These are phyloP conservation scores for Drosophila anceps DNA, from an alignment of 2,888 invertebrate species.

Conservation along the genomic window DNA sequence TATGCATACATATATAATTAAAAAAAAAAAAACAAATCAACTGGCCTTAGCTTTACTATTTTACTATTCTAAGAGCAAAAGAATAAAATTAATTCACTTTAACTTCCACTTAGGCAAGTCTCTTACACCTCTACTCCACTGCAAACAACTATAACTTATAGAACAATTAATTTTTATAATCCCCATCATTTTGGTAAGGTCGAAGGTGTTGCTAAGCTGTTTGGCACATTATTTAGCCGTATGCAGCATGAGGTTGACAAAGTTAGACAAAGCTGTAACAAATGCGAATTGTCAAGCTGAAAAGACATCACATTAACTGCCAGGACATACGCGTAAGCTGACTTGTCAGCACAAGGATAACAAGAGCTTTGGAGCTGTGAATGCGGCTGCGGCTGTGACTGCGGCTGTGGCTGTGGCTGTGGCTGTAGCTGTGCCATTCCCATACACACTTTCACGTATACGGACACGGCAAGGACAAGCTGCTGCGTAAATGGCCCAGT, in stretches of 20 bases:
- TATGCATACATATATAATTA: no score
- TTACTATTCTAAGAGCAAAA: no score
- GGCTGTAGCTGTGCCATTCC: conserved; percentile 1
- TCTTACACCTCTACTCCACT: neutral
- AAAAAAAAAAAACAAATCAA: no score
- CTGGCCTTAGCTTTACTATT: no score
- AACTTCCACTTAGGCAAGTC: neutral
- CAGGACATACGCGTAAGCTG: conserved; percentile 44
- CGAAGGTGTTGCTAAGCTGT: neutral
- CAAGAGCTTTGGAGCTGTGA: conserved; percentile 38
- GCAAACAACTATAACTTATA: neutral
- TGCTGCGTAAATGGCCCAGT: conserved; percentile 53
- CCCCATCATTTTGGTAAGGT: neutral
- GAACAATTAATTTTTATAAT: conserved; percentile 1
- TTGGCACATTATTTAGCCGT: conserved; percentile 1
- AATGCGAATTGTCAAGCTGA: conserved; percentile 23
- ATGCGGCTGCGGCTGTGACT: no score
- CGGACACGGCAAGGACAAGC: conserved; percentile 40
- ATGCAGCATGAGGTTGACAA: neutral
- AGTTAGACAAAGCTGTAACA: conserved; percentile 17
- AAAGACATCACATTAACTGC: conserved; percentile 21
- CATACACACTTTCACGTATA: conserved; percentile 11
- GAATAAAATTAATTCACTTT: no score
- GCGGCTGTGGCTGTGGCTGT: conserved; percentile 10
- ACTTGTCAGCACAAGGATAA: conserved; percentile 47